Conservation (phyloP, 2,113 vertebrate genomes). For the Amphiprion percula region DNA sequence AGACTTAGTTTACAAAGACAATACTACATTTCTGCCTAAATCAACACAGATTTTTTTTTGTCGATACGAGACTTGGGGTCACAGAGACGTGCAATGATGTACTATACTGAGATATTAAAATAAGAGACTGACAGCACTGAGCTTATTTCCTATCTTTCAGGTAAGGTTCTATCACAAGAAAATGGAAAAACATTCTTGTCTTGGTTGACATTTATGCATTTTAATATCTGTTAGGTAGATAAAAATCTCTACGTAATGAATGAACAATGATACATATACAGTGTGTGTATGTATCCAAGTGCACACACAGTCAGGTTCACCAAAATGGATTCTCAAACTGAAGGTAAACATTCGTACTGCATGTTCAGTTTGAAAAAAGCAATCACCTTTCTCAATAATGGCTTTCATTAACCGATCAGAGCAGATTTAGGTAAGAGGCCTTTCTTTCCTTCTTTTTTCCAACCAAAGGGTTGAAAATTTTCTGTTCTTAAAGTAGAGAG, state of each 20-base stretch:
- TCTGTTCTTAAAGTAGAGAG: conserved; percentile 74
- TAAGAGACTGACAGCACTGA: not conserved
- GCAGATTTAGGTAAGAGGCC: conserved; percentile 82
- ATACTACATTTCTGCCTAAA: not conserved
- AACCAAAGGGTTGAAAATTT: conserved; percentile 71
- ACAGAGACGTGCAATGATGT: not conserved
- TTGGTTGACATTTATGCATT: not conserved
- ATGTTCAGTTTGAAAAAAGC: conserved; percentile 72
- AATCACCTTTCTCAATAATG: conserved; percentile 76
- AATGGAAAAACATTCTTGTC: not conserved
- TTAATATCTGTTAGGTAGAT: conserved; percentile 16
- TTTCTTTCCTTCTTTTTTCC: conserved; percentile 61
- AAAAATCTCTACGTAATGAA: conserved; percentile 4
- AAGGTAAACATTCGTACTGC: conserved; percentile 55
- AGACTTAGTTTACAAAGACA: conserved; percentile 17
- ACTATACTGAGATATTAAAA: not conserved
- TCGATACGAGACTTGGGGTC: no score
- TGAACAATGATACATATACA: conserved; percentile 13
- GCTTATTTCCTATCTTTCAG: no score
- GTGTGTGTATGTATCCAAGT: not conserved
- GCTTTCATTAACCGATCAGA: conserved; percentile 79
- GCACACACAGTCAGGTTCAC: conserved; percentile 27
- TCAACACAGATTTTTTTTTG: no score
- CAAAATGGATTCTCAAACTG: conserved; percentile 46
- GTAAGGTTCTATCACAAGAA: not conserved